Evolutionary conservation across 35 echinoderm and acorn worm genomes (phyloP), one percentile per base, ranked within the genome.

Genomic region (Amphiura filiformis): DNA sequence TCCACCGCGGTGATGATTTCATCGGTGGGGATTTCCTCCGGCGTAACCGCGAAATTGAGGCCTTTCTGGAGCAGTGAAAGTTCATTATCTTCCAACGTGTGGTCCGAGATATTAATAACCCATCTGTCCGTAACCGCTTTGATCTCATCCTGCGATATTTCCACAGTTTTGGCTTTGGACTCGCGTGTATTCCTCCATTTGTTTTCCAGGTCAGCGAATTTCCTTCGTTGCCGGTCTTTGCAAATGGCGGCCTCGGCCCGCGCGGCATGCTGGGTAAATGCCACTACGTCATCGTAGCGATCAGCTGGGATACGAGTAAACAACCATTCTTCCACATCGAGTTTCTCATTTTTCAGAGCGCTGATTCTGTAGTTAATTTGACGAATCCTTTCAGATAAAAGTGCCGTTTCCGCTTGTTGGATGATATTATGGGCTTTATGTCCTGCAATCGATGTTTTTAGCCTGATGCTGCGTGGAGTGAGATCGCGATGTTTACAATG

Each of bases 1-100:
- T 70, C 61, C 28, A n/a, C 61, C 61, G 61, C 61, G 61, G 61
- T 70, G 61, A 70, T 70, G 61, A 70, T 13, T 70, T 70, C 61
- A 70, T 70, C 61, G 61, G 61, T 70, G 2, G 61, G 61, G 26
- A 70, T 70, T 23, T 70, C 26, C 61, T 5, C 2, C 26, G 61
- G 61, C 7, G 61, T 70, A 23, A 70, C 61, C 11, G 61, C 61
- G 26, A 70, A 70, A 70, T 70, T 70, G 3, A 70, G 26, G 2
- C 61, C 61, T 11, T 70, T 70, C 28, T 70, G 61, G 2, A 70
- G 61, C 28, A 70, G 26, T 2, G 61, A 70, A 70, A 2, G 61
- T 70, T 70, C 61, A 11, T 11, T 70, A 3, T 70, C 26, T n/a
- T 15, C 26, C 26, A 70, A 70, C 28, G 7, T 30, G 2, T 15